Base-by-base conservation (phyloP, 64 coral and sea anemone genomes). In the Orbicella faveolata region DNA sequence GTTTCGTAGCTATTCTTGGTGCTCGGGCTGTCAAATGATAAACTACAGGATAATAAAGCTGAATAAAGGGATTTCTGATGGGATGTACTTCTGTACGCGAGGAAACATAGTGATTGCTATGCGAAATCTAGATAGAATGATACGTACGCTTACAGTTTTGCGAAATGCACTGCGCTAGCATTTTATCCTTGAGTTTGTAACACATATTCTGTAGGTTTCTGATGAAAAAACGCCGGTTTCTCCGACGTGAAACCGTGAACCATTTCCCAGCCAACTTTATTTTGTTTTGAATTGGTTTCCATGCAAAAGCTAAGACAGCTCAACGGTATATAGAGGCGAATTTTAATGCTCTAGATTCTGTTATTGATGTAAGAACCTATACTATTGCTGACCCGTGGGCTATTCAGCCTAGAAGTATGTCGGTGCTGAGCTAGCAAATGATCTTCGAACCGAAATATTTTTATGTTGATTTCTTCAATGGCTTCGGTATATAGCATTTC, bases 221-320 rank as follows among this genome's bases (percentile, higher is more conserved):
- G 23, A 72, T 73, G 36, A 52, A 26, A 85, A 37, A 69, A 10
- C 33, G 16, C 57, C 54, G 21, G 44, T 76, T 48, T 66, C 17
- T 55, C 44, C 75, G 87, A 36, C 52, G 8, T 55, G 44, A 77
- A 88, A 88, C 44, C 19, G 20, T 63, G 87, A 63, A 88, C 61
- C 75, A 54, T 88, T 88, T 63, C 87, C 36, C 73, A 78, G 74
- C 73, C 73, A 75, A 55, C 51, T 87, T 87, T 63, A 53, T 88
- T 89, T 79, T 91, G 80, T 91, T 91, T 84, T 39, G 80, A 41
- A 76, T 76, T 72, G 69, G 89, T 91, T 91, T 91, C 80, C 57
- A 86, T 92, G 90, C 48, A 66, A 78, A 75, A 86, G 65, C 82
- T 73, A 85, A 41, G 82, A 85, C 67, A 73, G 63, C 82, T 72